These are phyloP conservation scores for Passer domesticus DNA, from an alignment of 2,113 vertebrate genomes.

Conservation along the genomic window DNA sequence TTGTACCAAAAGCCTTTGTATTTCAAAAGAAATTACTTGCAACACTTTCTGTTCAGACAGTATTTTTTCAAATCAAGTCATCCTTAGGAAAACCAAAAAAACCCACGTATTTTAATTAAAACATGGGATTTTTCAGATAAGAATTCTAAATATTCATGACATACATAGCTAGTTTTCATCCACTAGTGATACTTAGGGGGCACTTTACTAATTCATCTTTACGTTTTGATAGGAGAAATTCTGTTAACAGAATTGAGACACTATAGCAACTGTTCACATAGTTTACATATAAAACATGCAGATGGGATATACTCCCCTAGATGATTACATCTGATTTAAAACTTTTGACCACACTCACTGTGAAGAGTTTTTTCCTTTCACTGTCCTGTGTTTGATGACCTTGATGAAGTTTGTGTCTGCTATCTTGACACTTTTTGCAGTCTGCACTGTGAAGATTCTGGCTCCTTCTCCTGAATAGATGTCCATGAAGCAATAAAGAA, in stretches of 20 bases:
- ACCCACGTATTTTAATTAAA: not conserved
- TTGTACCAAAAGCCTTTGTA: conserved; percentile 19
- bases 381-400: not conserved
- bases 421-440: not conserved
- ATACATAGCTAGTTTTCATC: not conserved
- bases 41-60: not conserved
- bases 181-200: not conserved
- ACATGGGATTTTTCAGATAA: not conserved
- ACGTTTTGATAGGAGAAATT: not conserved
- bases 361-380: not conserved
- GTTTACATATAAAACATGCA: not conserved
- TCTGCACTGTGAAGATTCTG: not conserved
- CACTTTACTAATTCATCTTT: not conserved
- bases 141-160: not conserved
- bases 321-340: not conserved
- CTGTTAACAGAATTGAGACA: not conserved
- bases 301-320: not conserved
- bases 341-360: not conserved
- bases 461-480: not conserved
- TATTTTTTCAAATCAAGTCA: not conserved
- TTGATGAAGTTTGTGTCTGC: not conserved
- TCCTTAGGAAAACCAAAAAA: not conserved
- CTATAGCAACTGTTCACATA: not conserved
- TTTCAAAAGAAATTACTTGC: not conserved
- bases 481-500: not conserved